Evolutionary conservation across 35 echinoderm and acorn worm species (phyloP).

Genomic region (Chiridota heheva): DNA sequence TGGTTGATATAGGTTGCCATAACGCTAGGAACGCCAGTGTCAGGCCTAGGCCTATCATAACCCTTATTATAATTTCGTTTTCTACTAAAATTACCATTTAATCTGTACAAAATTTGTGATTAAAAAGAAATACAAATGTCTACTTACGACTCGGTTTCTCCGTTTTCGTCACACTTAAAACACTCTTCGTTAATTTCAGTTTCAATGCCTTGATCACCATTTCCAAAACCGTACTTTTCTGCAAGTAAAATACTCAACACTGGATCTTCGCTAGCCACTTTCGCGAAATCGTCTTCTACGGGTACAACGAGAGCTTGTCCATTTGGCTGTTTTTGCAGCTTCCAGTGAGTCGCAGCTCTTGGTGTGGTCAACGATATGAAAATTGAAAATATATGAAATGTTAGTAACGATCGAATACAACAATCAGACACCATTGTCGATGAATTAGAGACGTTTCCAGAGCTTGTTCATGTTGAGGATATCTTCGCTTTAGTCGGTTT

Average conservation of each 20-base stretch:
- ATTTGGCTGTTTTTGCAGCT: slow-evolving; percentile 70
- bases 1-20: too few species aligned
- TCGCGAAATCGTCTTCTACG: slow-evolving; percentile 68
- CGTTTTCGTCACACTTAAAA: slow-evolving; percentile 56
- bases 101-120: too few species aligned
- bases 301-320: slow-evolving; percentile 69
- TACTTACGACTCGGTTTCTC: neutral
- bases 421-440: too few species aligned
- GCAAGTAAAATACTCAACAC: slow-evolving; percentile 77
- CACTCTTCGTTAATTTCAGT: slow-evolving; percentile 53
- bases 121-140: neutral
- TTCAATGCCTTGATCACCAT: too few species aligned
- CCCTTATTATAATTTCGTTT: too few species aligned
- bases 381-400: slow-evolving; percentile 32
- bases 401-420: too few species aligned
- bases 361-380: slow-evolving; percentile 33
- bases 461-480: too few species aligned
- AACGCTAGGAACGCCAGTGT: too few species aligned
- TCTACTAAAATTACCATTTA: too few species aligned
- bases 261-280: slow-evolving; percentile 80
- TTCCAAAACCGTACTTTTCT: slow-evolving; percentile 73
- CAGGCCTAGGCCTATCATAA: too few species aligned
- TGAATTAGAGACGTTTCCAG: too few species aligned
- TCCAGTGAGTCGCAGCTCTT: slow-evolving; percentile 89
- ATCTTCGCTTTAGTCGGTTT: too few species aligned